Conservation (phyloP, 2,113 vertebrate species). For the cattle (Bos taurus) region ARS-UCD2.0 NC_037329.1:53638501-53639000, state of each 20-base stretch:
- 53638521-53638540: neutral
- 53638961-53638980: conserved; percentile 35
- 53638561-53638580: neutral
- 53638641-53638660: neutral
- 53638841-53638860: neutral
- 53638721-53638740: neutral
- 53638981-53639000: conserved; percentile 40
- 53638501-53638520: neutral
- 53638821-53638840: neutral
- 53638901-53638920: neutral
- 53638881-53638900: neutral
- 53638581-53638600: neutral
- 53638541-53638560: neutral
- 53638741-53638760: neutral
- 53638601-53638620: neutral
- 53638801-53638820: neutral
- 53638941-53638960: conserved; percentile 40
- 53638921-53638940: conserved; percentile 8
- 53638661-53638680: neutral
- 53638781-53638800: neutral
- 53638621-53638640: neutral
- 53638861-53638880: neutral
- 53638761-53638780: neutral
- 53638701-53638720: neutral
- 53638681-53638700: neutral